Percentiles rank a stretch among this genome's conserved stretches.
Evolutionary conservation across 2,797 vertebrate species (phyloP).

Genomic region (Lophius americanus): DNA sequence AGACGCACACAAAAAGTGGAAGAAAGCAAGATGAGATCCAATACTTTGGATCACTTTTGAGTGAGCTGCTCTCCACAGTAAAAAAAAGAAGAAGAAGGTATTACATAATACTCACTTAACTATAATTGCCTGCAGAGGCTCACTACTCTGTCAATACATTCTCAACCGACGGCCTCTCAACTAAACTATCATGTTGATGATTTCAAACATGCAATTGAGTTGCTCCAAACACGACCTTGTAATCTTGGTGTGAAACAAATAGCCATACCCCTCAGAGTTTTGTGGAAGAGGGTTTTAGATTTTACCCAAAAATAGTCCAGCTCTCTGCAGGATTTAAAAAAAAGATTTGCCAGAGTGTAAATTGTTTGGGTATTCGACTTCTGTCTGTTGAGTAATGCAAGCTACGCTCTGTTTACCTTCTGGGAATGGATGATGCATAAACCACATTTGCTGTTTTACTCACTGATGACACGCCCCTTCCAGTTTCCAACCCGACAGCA

Average conservation of each 20-base stretch:
- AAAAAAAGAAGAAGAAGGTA: slow-evolving; percentile 3
- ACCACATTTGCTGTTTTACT: slow-evolving; percentile 61
- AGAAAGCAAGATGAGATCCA: too few species aligned
- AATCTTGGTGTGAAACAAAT: slow-evolving; percentile 25
- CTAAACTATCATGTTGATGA: slow-evolving; percentile 24
- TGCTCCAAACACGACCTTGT: slow-evolving; percentile 18
- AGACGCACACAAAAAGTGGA: slow-evolving; percentile 16
- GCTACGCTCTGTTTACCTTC: slow-evolving; percentile 71
- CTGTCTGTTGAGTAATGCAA: slow-evolving; percentile 64
- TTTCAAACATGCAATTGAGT: slow-evolving; percentile 12
- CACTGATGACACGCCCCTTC: slow-evolving; percentile 71
- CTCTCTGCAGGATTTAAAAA: slow-evolving; percentile 1
- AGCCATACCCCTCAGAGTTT: slow-evolving; percentile 3
- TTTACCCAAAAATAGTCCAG: background rate
- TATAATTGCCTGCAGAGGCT: slow-evolving; percentile 47
- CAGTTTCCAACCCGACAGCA: slow-evolving; percentile 37
- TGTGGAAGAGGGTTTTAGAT: slow-evolving; percentile 18
- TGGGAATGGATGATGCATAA: slow-evolving; percentile 71
- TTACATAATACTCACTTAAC: slow-evolving; percentile 21
- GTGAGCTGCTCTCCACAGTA: slow-evolving; percentile 8
- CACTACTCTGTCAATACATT: slow-evolving; percentile 29
- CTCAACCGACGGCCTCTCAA: slow-evolving; percentile 18
- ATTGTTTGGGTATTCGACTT: slow-evolving; percentile 64
- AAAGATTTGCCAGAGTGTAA: slow-evolving; percentile 30
- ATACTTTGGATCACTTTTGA: too few species aligned